A percentile compares a stretch with the other conserved stretches of the same genome.
Conservation (phyloP, 2,888 invertebrate genomes). For the Urechis unicinctus region DNA sequence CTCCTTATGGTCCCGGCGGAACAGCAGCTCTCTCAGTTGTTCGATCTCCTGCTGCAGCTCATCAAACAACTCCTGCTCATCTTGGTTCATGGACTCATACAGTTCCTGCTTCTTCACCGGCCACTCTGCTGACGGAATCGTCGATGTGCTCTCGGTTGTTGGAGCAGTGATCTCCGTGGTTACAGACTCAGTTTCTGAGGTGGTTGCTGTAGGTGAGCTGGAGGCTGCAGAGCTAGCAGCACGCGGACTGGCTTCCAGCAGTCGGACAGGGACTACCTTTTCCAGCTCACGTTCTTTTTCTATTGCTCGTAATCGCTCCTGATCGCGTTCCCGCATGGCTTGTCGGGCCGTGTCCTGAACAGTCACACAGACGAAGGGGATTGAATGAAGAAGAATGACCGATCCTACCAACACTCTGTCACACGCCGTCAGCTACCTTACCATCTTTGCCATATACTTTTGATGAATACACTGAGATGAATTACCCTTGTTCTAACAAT, state of each 20-base stretch:
- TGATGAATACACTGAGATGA: no score
- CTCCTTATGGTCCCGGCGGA: constrained; percentile 8
- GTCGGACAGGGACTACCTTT: neutral
- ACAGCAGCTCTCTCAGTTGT: constrained; percentile 27
- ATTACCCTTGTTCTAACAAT: constrained; percentile 5
- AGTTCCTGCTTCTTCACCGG: constrained; percentile 17
- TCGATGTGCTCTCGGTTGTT: neutral
- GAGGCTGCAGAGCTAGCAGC: neutral
- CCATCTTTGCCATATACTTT: no score
- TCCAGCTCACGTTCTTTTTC: neutral
- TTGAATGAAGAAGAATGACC: no score
- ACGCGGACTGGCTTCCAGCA: constrained; percentile 5
- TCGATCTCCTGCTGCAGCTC: constrained; percentile 44
- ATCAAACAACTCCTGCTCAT: constrained; percentile 43
- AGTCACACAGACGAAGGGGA: no score
- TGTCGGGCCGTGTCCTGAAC: no score
- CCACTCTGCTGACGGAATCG: constrained; percentile 18
- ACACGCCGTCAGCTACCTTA: no score
- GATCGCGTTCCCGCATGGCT: no score
- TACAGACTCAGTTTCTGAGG: neutral
- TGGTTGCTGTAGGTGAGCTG: neutral
- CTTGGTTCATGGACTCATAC: constrained; percentile 36
- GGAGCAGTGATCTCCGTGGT: neutral
- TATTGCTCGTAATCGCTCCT: neutral
- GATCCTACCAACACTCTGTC: no score